Evolutionary conservation across 2,113 vertebrate genomes (phyloP).

Genomic region (Ia io): DNA sequence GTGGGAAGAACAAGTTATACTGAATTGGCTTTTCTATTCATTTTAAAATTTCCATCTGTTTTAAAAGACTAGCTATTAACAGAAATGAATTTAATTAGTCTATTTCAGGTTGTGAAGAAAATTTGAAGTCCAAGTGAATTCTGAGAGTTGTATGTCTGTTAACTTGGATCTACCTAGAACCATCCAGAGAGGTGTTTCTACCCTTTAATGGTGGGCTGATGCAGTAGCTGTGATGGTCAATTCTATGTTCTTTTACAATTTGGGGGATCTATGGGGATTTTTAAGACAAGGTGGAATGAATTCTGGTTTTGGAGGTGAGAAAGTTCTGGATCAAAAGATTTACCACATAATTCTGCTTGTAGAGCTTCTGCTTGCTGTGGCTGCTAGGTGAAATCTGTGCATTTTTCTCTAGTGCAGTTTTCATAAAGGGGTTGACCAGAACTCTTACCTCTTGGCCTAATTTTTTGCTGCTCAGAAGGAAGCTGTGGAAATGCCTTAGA

Average conservation of each 20-base stretch:
- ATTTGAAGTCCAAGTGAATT: background rate
- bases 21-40: background rate
- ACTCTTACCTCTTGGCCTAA: background rate
- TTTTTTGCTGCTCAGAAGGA: slow-evolving; percentile 42
- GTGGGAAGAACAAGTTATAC: background rate
- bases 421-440: background rate
- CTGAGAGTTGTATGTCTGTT: background rate
- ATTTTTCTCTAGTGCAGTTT: background rate
- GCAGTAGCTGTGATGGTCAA: background rate
- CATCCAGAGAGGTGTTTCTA: background rate
- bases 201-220: background rate
- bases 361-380: background rate
- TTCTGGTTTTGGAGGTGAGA: slow-evolving; percentile 3
- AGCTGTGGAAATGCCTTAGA: slow-evolving; percentile 38
- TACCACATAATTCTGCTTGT: background rate
- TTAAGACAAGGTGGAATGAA: background rate
- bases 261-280: background rate
- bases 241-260: background rate
- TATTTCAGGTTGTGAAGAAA: background rate
- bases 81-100: background rate
- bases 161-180: background rate
- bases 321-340: background rate
- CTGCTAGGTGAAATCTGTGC: background rate
- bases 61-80: background rate
- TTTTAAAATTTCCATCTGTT: background rate